These are phyloP conservation scores for Diadophis punctatus DNA, from an alignment of 2,113 vertebrate genomes.

Conservation along the genomic window DNA sequence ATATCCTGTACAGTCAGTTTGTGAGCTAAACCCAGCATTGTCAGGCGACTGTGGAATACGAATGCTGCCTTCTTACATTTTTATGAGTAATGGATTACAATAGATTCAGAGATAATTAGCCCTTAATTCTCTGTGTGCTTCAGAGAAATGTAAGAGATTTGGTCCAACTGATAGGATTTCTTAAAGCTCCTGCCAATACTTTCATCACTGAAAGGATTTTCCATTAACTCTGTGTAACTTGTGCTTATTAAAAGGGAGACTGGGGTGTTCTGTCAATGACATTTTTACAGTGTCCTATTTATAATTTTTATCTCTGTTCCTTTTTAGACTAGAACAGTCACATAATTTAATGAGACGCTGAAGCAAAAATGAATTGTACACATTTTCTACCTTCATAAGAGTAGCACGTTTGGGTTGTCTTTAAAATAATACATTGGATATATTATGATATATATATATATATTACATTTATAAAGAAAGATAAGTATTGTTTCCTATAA, in stretches of 20 bases:
- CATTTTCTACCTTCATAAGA: conserved; percentile 52
- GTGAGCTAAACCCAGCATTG: background rate
- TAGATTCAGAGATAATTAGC: conserved; percentile 32
- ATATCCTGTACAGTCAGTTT: background rate
- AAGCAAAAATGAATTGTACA: conserved; percentile 50
- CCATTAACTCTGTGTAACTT: conserved; percentile 34
- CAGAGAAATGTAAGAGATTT: conserved; percentile 31
- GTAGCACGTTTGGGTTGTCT: conserved; percentile 37
- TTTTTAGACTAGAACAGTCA: conserved; percentile 57
- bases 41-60: fast-evolving
- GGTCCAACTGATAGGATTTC: conserved; percentile 24
- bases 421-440: conserved; percentile 43
- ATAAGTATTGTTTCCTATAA: conserved; percentile 36
- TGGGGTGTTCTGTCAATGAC: conserved; percentile 52
- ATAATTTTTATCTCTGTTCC: conserved; percentile 63
- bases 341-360: conserved; percentile 54
- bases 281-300: conserved; percentile 59
- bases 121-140: conserved; percentile 29
- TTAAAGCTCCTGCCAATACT: conserved; percentile 45
- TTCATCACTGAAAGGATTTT: conserved; percentile 57
- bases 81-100: conserved; percentile 17
- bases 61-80: conserved; percentile 19
- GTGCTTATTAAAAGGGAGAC: conserved; percentile 58
- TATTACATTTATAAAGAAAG: conserved; percentile 36
- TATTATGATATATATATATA: conserved; percentile 54